Base-by-base conservation (phyloP, 2,888 invertebrate genomes). In the Tethea ocularis region DNA sequence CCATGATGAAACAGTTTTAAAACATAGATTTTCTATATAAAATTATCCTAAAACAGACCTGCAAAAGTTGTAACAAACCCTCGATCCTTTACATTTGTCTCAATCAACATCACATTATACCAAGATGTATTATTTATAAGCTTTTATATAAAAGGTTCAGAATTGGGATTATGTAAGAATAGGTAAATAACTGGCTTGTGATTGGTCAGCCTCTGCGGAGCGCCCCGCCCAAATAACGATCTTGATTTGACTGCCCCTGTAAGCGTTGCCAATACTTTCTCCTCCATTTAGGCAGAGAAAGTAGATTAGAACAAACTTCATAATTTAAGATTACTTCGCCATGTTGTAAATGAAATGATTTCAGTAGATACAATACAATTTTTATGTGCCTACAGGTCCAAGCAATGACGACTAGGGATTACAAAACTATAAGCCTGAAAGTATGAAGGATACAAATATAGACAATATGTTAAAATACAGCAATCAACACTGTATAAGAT, bases 171-270 rank as follows among this genome's bases (percentile, higher is more conserved):
- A 80, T 77, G 65, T 75, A 70, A 61, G 74, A 73, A 77, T 80
- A 78, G 75, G 82, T 80, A 83, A 81, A 77, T 81, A 78, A 75
- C 69, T 76, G 78, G 75, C 73, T 71, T 78, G 76, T 73, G 82
- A 87, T 87, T 87, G 86, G 87, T 75, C 82, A 78, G 71, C 62
- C 56, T 60, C 67, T 61, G 69, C 65, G 74, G 66, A 70, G 69
- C 69, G 86, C 89, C 83, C 86, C 89, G 89, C 89, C 88, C 82
- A 80, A 78, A 76, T 84, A 84, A 83, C 86, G 84, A 88, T 86
- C 84, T 80, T 77, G 76, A 79, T 86, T 85, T 80, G 79, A 81
- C 78, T 76, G 72, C 75, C 75, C n/a, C 75, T 68, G 62, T 56
- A 61, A 60, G 57, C 46, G 61, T 24, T 57, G 57, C 33, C 54